Conservation (phyloP, 2,797 vertebrate genomes). For the Eulemur rubriventer region DNA sequence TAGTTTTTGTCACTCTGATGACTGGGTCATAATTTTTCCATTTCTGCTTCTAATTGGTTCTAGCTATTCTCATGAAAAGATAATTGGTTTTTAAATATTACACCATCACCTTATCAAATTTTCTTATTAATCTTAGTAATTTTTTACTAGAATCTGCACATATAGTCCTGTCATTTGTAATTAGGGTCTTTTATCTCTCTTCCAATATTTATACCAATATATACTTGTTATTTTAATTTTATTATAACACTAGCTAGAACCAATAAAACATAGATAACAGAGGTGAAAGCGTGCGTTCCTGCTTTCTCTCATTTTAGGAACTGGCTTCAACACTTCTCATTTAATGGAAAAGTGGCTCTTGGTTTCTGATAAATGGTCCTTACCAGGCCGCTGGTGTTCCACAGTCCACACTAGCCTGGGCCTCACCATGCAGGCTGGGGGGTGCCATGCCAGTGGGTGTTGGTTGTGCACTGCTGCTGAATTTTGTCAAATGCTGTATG, state of each 20-base stretch:
- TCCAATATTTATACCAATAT: neutral
- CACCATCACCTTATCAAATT: neutral
- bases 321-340: neutral
- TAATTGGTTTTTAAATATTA: neutral
- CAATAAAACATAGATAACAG: neutral
- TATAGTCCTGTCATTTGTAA: neutral
- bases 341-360: neutral
- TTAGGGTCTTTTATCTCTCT: neutral
- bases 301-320: neutral
- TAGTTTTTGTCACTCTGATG: neutral
- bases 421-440: fast-evolving
- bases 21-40: neutral
- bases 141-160: neutral
- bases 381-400: neutral
- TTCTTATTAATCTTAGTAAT: neutral
- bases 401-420: fast-evolving
- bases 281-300: neutral
- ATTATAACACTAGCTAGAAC: neutral
- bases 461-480: neutral
- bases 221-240: neutral
- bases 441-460: fast-evolving
- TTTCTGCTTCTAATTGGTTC: neutral
- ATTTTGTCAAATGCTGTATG: neutral
- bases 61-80: neutral
- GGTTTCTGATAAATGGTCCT: neutral